Conservation (phyloP, 2,888 invertebrate species). For the Oscheius sp. region DNA sequence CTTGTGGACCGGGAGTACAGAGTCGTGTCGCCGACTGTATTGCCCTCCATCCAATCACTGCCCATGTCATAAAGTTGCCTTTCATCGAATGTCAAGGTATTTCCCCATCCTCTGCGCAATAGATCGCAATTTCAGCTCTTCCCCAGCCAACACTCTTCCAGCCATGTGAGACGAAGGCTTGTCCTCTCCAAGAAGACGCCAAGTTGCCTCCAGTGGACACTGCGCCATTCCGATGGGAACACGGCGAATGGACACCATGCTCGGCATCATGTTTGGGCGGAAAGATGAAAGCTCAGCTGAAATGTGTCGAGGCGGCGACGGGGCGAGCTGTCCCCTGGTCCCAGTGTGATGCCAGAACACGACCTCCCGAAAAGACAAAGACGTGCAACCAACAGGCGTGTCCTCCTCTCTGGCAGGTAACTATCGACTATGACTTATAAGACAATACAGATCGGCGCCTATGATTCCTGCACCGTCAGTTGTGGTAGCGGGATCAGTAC, state of each 20-base stretch:
- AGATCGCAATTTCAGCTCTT: slow-evolving; percentile 47
- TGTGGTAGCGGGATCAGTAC: slow-evolving; percentile 94
- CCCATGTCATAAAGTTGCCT: slow-evolving; percentile 66
- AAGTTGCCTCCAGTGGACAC: slow-evolving; percentile 43
- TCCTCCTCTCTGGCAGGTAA: slow-evolving; percentile 81
- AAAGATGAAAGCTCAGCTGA: slow-evolving; percentile 66
- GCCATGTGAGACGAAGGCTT: slow-evolving; percentile 66
- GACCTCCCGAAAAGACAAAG: slow-evolving; percentile 86
- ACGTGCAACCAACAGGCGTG: slow-evolving; percentile 95
- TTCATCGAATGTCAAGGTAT: slow-evolving; percentile 71
- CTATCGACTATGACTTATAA: too few relatives aligned
- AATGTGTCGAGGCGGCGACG: slow-evolving; percentile 58
- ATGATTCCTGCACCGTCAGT: slow-evolving; percentile 83
- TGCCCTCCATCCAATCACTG: slow-evolving; percentile 67
- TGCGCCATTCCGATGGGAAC: slow-evolving; percentile 62
- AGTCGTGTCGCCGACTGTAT: slow-evolving; percentile 61
- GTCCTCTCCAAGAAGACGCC: slow-evolving; percentile 62
- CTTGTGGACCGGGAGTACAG: slow-evolving; percentile 64
- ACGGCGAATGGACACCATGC: slow-evolving; percentile 80
- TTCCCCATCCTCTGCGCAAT: too few relatives aligned
- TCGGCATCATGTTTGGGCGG: slow-evolving; percentile 90
- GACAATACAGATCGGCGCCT: slow-evolving; percentile 40
- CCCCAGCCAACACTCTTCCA: slow-evolving; percentile 68
- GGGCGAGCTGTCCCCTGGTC: slow-evolving; percentile 88
- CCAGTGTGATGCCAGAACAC: slow-evolving; percentile 86